Evolutionary conservation across 64 coral and sea anemone genomes (phyloP).

Genomic region (Orbicella faveolata): DNA sequence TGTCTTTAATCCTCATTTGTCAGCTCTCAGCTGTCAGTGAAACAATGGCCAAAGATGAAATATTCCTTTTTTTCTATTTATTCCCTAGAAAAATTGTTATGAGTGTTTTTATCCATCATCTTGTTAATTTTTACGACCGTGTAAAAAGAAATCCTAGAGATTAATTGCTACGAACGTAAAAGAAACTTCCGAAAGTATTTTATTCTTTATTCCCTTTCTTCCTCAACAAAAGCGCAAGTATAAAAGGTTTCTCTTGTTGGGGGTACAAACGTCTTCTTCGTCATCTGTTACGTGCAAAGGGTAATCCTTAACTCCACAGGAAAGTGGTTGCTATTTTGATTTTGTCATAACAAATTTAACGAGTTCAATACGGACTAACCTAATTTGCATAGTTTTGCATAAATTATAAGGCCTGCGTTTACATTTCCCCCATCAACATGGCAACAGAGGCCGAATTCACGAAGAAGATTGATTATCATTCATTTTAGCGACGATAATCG

Average conservation of each 20-base stretch:
- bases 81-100: no score
- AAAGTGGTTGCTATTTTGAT: constrained; percentile 51
- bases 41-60: no score
- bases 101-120: no score
- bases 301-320: not conserved
- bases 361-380: not conserved
- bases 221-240: no score
- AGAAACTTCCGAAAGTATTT: no score
- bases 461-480: not conserved
- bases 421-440: constrained; percentile 20
- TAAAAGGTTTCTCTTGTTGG: not conserved
- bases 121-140: no score
- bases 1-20: no score
- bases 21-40: no score
- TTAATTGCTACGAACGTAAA: no score
- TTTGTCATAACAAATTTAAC: not conserved
- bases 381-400: constrained; percentile 33
- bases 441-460: constrained; percentile 3
- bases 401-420: not conserved
- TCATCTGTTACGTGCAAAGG: not conserved
- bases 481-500: not conserved
- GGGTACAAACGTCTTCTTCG: not conserved
- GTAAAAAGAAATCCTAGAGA: no score
- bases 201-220: no score
- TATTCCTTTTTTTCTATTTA: no score